phyloP scores from a whole-genome alignment of 2,797 vertebrate species.

The Sebastes trivittatus region DNA sequence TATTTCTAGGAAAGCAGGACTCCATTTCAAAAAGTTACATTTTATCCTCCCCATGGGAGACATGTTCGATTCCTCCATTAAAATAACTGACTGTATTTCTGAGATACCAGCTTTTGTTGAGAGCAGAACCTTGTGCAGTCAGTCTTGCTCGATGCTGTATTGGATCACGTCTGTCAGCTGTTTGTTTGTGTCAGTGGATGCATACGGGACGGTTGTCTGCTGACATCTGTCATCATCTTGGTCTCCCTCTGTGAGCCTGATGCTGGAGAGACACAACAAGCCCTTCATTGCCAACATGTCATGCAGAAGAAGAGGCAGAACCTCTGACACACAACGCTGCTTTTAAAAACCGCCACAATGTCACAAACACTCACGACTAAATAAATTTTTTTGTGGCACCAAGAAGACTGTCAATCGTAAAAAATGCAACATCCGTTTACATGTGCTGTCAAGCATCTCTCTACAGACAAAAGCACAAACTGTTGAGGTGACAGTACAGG shows the following conservation, averaged over 20 bases:
- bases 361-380: conserved; percentile 53
- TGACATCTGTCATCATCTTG: conserved; percentile 74
- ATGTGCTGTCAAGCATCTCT: conserved; percentile 41
- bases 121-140: conserved; percentile 49
- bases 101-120: conserved; percentile 12
- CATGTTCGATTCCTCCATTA: neutral
- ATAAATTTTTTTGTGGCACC: conserved; percentile 28
- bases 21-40: neutral
- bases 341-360: conserved; percentile 52
- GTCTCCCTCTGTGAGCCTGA: conserved; percentile 77
- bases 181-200: conserved; percentile 63
- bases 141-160: conserved; percentile 53
- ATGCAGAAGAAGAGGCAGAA: conserved; percentile 40
- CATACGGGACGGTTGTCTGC: conserved; percentile 53
- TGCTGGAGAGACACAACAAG: conserved; percentile 69
- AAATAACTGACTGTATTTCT: conserved; percentile 1
- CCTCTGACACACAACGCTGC: conserved; percentile 43
- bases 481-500: conserved; percentile 1
- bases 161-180: conserved; percentile 68
- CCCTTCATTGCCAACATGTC: conserved; percentile 67
- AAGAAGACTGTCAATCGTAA: conserved; percentile 31
- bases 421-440: conserved; percentile 32
- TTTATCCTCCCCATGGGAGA: conserved; percentile 31
- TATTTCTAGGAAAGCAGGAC: neutral
- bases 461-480: conserved; percentile 29